Conservation (phyloP, 2,113 vertebrate species). For the Thalassarche chlororhynchos region DNA sequence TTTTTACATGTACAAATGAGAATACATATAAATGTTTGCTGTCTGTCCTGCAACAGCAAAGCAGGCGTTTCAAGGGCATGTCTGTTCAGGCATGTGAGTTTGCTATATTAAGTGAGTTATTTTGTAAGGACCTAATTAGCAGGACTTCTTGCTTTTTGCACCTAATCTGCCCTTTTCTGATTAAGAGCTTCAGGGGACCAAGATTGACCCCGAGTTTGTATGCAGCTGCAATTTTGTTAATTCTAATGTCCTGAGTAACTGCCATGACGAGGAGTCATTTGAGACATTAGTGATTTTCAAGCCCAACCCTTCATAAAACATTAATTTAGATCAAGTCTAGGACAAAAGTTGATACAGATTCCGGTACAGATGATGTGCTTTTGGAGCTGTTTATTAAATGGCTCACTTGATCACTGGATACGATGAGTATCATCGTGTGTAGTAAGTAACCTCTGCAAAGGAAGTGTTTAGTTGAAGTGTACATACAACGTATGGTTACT, state of each 20-base stretch:
- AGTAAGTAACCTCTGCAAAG: background rate
- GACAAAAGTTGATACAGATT: background rate
- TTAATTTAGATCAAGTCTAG: background rate
- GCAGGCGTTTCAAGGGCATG: background rate
- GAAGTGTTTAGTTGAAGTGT: background rate
- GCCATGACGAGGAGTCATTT: background rate
- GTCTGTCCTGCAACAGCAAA: background rate
- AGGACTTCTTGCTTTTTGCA: background rate
- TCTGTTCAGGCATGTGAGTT: background rate
- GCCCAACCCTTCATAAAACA: background rate
- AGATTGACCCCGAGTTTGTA: background rate
- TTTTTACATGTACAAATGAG: background rate
- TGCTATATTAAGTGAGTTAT: background rate
- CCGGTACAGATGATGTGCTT: background rate
- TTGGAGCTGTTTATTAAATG: background rate
- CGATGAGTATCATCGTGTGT: fast-evolving
- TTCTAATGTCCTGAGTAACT: background rate
- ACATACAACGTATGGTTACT: fast-evolving
- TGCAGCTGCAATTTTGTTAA: background rate
- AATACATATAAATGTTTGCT: background rate
- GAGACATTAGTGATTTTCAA: background rate
- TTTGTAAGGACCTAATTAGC: background rate
- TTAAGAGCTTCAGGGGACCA: background rate
- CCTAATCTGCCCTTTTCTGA: background rate
- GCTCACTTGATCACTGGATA: fast-evolving